Evolutionary conservation across 2,888 invertebrate species (phyloP), one percentile per base, ranked within the genome.

Genomic region (Epiblema foenella): DNA sequence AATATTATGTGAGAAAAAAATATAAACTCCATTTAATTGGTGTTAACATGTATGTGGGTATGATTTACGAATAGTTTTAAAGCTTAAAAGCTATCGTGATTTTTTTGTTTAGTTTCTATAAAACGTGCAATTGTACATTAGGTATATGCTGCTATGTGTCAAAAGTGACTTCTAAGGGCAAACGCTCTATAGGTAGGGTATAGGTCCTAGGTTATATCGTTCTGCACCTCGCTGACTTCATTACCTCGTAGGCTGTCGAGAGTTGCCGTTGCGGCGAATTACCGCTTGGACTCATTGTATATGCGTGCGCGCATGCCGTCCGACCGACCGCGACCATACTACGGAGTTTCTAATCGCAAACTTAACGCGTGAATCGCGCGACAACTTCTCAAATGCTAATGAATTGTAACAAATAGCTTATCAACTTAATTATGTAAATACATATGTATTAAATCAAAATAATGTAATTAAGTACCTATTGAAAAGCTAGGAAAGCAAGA

Each of bases 221-320:
- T 54, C 18, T 29, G 49, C 20, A 60, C 33, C 12, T 37, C 52
- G 18, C 33, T 63, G 20, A 51, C 42, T 64, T 58, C 12, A 12
- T 49, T 58, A 64, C 64, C 51, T 29, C 60, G 24, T 24, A 24
- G 24, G 33, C 46, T 59, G 65, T 59, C 60, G 65, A 70, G 59
- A 59, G 59, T 56, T 56, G 37, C 69, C 65, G 59, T 71, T 69
- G 74, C 68, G 56, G 73, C 69, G 74, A 73, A 75, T 73, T 74
- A 75, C 74, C 73, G 72, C 73, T 75, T 66, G 65, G 73, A 68
- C 54, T 71, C 58, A 64, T 52, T 73, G 67, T 63, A n/a, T 72
- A 62, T 71, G 64, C 69, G 68, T 63, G 54, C 39, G 65, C 60
- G 60, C 60, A 71, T 71, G 66, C 66, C 46, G 66, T 42, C 65